Base-by-base conservation (phyloP, 1,140 invertebrate genomes). In the Eriocheir sinensis region DNA sequence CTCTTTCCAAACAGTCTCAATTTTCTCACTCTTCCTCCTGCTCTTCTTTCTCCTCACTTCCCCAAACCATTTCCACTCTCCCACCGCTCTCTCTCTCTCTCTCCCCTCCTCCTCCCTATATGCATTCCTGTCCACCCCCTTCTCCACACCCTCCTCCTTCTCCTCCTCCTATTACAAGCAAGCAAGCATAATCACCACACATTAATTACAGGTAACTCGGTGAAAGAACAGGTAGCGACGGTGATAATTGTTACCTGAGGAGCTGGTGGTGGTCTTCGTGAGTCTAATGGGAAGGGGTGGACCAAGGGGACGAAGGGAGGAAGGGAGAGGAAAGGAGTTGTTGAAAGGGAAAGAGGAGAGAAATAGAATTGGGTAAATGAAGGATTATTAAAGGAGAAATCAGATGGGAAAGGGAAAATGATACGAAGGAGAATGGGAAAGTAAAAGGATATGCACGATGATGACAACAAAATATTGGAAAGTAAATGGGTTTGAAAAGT, bases 181-280 rank as follows among this genome's bases (percentile, higher is more conserved):
- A 27, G 86, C 44, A 30, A 44, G 86, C 30, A 40, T 32, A 30
- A 44, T 48, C 38, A 17, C 27, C 17, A 15, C 44, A 21, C 15
- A 89, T 41, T 89, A 40, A 89, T 41, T 48, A 89, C 38, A 89
- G 44, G 60, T 72, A n/a, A n/a, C 60, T 72, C 60, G 60, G 27
- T 27, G 60, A 72, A 72, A n/a, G 60, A 72, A 72, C 60, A 72
- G 60, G 60, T 72, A 72, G 27, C 21, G 60, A 4, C 6, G 27
- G n/a, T 12, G 27, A 72, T 72, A n/a, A 72, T 72, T 72, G 21
- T 72, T n/a, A 72, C 53, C 17, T 60, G 21, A 15, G 27, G 21
- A 72, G 1, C 12, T 72, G 60, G 12, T 12, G 1, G 21, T 72
- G 60, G 12, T 12, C 27, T 72, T 1, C 60, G 60, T n/a, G 60